Evolutionary conservation across 2,113 vertebrate species (phyloP).

Genomic region (Dasyprocta punctata): DNA sequence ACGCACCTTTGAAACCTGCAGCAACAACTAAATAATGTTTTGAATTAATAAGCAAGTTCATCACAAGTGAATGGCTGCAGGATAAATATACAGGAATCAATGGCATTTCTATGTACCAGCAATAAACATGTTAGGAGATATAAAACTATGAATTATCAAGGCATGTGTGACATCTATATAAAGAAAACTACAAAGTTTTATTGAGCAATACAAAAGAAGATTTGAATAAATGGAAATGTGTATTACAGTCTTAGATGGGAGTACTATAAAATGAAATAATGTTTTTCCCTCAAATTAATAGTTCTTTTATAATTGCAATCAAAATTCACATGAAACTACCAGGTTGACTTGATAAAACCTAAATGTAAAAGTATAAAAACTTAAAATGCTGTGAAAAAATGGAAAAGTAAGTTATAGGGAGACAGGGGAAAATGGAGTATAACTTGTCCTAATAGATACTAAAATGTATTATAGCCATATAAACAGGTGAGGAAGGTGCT

Average conservation of each 20-base stretch:
- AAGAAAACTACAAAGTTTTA: constrained; percentile 58
- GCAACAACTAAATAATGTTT: constrained; percentile 67
- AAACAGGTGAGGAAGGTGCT: background rate
- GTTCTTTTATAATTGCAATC: background rate
- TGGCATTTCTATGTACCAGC: constrained; percentile 44
- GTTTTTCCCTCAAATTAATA: background rate
- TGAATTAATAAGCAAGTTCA: constrained; percentile 72
- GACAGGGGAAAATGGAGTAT: background rate
- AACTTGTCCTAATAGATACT: background rate
- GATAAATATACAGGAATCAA: constrained; percentile 47
- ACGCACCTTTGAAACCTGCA: constrained; percentile 55
- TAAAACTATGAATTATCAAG: constrained; percentile 63
- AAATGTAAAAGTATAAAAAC: constrained; percentile 43
- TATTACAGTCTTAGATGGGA: background rate
- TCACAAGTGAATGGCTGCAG: constrained; percentile 48
- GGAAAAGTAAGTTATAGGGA: background rate
- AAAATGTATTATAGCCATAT: background rate
- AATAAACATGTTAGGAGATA: constrained; percentile 50
- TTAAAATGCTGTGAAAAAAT: background rate
- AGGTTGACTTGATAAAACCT: background rate
- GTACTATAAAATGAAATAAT: constrained; percentile 1
- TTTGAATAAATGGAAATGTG: constrained; percentile 27
- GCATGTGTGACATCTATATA: constrained; percentile 18
- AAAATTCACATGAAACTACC: background rate
- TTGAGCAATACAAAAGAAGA: constrained; percentile 49